phyloP scores from a whole-genome alignment of 1,140 invertebrate genomes.

The Eubasilissa regina region DNA sequence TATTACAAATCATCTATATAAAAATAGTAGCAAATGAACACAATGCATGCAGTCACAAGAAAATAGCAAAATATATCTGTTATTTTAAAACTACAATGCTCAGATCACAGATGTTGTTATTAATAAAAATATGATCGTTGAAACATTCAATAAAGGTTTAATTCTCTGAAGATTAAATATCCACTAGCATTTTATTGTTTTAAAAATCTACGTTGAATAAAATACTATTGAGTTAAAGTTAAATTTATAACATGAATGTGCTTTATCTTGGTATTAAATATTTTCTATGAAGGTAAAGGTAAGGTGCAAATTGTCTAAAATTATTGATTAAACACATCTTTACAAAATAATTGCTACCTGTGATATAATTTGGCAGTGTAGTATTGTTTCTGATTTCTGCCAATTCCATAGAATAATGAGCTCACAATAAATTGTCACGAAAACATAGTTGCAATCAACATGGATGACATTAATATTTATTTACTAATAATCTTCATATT shows the following conservation, averaged over 20 bases:
- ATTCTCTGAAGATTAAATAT: neutral
- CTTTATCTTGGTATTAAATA: slow-evolving; percentile 1
- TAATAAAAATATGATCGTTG: slow-evolving; percentile 49
- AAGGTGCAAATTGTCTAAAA: neutral
- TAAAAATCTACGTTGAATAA: slow-evolving; percentile 5
- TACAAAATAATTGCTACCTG: slow-evolving; percentile 47
- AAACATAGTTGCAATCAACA: slow-evolving; percentile 56
- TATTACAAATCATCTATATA: neutral
- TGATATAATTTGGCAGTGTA: slow-evolving; percentile 47
- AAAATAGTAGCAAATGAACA: slow-evolving; percentile 46
- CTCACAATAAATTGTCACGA: slow-evolving; percentile 45
- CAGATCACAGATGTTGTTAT: slow-evolving; percentile 60
- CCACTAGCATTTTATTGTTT: neutral
- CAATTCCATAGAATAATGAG: slow-evolving; percentile 24
- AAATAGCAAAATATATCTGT: slow-evolving; percentile 50
- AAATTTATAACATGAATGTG: neutral
- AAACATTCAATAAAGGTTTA: neutral
- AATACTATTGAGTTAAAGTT: neutral
- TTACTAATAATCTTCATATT: slow-evolving; percentile 51
- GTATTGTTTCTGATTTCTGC: slow-evolving; percentile 44
- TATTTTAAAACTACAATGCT: slow-evolving; percentile 50
- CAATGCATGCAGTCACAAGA: slow-evolving; percentile 51
- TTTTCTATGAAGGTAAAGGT: neutral
- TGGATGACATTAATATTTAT: slow-evolving; percentile 47
- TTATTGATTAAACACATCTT: slow-evolving; percentile 44